Percentiles rank a stretch among this genome's conserved stretches.
These are phyloP conservation scores for Oreochromis grahami DNA, from an alignment of 2,797 vertebrate genomes.

Conservation along the genomic window DNA sequence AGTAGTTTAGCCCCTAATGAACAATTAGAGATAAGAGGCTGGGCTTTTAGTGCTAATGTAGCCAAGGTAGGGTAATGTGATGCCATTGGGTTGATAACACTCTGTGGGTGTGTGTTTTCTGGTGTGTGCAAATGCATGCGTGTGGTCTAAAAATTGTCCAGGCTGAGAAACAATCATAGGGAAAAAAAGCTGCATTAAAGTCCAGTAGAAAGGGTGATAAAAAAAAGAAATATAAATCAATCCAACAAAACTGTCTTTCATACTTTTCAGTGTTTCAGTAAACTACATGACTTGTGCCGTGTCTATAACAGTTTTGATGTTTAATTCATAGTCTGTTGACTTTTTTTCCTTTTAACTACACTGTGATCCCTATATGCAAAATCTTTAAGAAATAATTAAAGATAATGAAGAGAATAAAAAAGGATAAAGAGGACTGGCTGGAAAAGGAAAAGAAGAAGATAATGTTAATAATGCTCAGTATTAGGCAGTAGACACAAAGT, in stretches of 20 bases:
- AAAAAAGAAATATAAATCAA: neutral
- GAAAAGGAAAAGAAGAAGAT: neutral
- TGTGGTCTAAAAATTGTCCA: slow-evolving; percentile 49
- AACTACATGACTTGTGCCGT: neutral
- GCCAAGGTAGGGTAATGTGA: slow-evolving; percentile 64
- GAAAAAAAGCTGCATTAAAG: slow-evolving; percentile 10
- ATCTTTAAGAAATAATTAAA: neutral
- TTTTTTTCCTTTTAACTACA: neutral
- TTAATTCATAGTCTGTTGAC: neutral
- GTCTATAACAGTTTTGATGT: neutral
- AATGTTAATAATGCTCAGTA: neutral
- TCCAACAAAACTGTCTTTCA: neutral
- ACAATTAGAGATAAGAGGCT: slow-evolving; percentile 65
- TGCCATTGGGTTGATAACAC: slow-evolving; percentile 52
- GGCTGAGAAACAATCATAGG: slow-evolving; percentile 35
- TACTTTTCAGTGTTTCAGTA: neutral
- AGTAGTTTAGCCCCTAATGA: slow-evolving; percentile 55
- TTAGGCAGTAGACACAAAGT: slow-evolving; percentile 2
- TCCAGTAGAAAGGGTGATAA: neutral
- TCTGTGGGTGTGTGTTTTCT: slow-evolving; percentile 6
- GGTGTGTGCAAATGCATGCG: slow-evolving; percentile 20
- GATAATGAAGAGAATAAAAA: neutral
- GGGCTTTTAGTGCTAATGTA: slow-evolving; percentile 66
- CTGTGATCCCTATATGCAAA: neutral
- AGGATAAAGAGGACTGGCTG: neutral